Percentiles rank a stretch among this genome's conserved stretches.
Evolutionary conservation across 2,113 vertebrate genomes (phyloP).

Genomic region (Myrmecophaga tridactyla): DNA sequence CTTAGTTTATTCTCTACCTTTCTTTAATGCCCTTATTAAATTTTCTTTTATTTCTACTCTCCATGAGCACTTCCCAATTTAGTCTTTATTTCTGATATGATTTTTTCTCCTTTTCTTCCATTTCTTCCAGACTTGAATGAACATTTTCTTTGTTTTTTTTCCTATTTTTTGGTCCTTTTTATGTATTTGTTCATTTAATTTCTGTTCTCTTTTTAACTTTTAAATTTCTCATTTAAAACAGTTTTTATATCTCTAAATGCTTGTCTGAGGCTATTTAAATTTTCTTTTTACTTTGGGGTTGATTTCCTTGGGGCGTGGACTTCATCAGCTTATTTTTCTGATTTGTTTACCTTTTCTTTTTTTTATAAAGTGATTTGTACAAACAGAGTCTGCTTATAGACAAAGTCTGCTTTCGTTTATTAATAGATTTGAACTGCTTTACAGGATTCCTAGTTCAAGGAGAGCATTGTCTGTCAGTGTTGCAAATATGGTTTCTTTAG

Average conservation of each 20-base stretch:
- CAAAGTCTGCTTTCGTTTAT: neutral
- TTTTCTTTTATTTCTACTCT: neutral
- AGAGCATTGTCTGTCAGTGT: neutral
- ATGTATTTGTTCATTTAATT: neutral
- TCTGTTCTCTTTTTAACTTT: neutral
- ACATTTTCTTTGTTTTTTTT: neutral
- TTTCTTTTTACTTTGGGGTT: neutral
- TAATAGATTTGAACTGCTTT: neutral
- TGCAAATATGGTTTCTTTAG: neutral
- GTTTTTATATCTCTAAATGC: neutral
- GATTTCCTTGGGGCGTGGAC: neutral
- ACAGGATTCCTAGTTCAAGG: neutral
- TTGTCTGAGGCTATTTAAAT: neutral
- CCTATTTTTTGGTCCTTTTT: neutral
- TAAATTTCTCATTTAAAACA: neutral
- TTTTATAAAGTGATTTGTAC: neutral
- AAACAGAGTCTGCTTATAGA: neutral
- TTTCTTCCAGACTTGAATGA: neutral
- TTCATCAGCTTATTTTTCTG: neutral
- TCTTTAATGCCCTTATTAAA: neutral
- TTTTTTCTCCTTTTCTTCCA: neutral
- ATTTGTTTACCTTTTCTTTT: neutral
- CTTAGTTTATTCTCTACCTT: neutral
- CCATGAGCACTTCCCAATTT: neutral
- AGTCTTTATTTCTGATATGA: neutral